phyloP scores from a whole-genome alignment of 2,888 invertebrate genomes.

The Galeopsomyia nigrocyanea region DNA sequence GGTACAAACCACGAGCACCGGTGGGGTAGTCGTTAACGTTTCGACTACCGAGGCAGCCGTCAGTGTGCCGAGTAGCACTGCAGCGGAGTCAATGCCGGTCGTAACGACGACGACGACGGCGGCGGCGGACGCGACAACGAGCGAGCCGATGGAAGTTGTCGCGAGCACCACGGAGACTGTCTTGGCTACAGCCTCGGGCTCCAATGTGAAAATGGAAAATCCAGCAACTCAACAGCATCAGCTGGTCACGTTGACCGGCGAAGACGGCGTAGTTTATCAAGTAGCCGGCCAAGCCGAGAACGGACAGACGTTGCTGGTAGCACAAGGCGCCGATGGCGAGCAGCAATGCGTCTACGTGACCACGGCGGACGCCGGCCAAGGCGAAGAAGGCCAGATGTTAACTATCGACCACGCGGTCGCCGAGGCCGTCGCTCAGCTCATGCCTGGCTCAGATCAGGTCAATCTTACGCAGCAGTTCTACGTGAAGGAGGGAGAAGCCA shows the following conservation, averaged over 20 bases:
- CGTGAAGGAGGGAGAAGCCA: conserved; percentile 63
- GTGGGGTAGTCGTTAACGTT: conserved; percentile 19
- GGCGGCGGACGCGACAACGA: conserved; percentile 6
- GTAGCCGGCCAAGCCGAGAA: conserved; percentile 86
- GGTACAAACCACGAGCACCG: conserved; percentile 25
- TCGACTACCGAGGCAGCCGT: conserved; percentile 32
- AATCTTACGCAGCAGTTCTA: conserved; percentile 66
- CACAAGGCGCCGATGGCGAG: conserved; percentile 82
- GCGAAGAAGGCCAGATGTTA: conserved; percentile 72
- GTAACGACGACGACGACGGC: conserved; percentile 49
- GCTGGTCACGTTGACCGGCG: conserved; percentile 84
- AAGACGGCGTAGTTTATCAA: conserved; percentile 86
- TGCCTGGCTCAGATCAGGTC: conserved; percentile 70
- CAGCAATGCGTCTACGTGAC: conserved; percentile 80
- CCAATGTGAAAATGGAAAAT: background rate
- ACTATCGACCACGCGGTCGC: conserved; percentile 72
- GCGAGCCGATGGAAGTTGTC: too few species aligned
- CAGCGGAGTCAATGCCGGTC: conserved; percentile 45
- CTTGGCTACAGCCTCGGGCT: background rate
- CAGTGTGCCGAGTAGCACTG: conserved; percentile 29
- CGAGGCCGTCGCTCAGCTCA: conserved; percentile 72
- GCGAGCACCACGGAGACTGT: too few species aligned
- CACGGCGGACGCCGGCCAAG: conserved; percentile 70
- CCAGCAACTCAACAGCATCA: background rate
- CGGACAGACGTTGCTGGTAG: conserved; percentile 81